Percentiles rank a stretch among this genome's conserved stretches.
Evolutionary conservation across 2,888 invertebrate species (phyloP).

Genomic region (Brachypalpus laphriformis): DNA sequence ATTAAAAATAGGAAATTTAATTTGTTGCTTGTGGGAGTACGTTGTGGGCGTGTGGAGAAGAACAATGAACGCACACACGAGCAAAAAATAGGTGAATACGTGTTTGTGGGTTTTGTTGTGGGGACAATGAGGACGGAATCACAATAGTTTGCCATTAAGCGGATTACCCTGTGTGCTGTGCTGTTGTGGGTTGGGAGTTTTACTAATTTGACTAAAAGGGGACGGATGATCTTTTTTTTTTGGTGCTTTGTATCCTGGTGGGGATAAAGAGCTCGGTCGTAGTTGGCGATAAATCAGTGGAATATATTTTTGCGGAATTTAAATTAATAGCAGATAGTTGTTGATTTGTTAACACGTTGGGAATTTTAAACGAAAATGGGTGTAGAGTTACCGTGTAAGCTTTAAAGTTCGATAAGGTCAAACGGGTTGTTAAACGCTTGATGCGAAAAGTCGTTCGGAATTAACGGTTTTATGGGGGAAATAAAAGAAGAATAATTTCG

Average conservation of each 20-base stretch:
- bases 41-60: not conserved
- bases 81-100: constrained; percentile 30
- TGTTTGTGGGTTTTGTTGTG: constrained; percentile 63
- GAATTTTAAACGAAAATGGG: constrained; percentile 17
- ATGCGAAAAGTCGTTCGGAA: not conserved
- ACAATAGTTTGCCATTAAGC: constrained; percentile 70
- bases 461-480: not conserved
- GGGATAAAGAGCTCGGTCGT: constrained; percentile 55
- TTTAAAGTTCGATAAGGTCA: not conserved
- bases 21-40: constrained; percentile 56
- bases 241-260: not conserved
- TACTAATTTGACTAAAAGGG: constrained; percentile 69
- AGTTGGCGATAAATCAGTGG: constrained; percentile 59
- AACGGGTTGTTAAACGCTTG: not conserved
- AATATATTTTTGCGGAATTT: constrained; percentile 56
- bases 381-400: not conserved
- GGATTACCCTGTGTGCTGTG: constrained; percentile 49
- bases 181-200: constrained; percentile 43
- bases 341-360: constrained; percentile 46
- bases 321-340: constrained; percentile 64
- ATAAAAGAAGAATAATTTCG: too few species aligned
- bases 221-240: not conserved
- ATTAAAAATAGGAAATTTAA: constrained; percentile 57
- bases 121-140: constrained; percentile 63
- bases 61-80: not conserved